These are phyloP conservation scores for Epinephelus fuscoguttatus DNA, from an alignment of 2,113 vertebrate genomes.

Conservation along the genomic window DNA sequence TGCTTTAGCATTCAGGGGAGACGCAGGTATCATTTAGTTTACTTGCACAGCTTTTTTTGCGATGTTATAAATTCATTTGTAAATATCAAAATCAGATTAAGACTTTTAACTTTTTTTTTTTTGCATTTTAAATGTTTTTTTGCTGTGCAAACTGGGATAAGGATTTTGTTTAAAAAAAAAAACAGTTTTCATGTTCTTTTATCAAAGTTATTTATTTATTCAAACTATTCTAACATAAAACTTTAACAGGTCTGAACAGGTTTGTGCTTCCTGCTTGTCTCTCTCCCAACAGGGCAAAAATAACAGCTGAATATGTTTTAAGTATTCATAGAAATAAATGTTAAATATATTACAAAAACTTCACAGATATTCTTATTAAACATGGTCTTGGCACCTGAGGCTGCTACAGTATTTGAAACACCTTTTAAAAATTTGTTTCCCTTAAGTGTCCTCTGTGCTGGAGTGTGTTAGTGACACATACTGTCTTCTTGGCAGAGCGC, in stretches of 20 bases:
- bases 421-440: neutral
- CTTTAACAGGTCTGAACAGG: neutral
- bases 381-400: neutral
- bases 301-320: slow-evolving; percentile 1
- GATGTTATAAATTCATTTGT: no score
- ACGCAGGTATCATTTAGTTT: neutral
- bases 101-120: neutral
- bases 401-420: neutral
- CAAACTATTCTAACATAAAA: no score
- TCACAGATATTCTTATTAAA: neutral
- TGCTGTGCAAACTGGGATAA: neutral
- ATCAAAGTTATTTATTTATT: neutral
- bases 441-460: neutral
- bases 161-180: no score
- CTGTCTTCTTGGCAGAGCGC: neutral
- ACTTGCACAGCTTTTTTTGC: rapidly evolving
- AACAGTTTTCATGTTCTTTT: neutral
- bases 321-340: neutral
- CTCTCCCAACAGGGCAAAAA: neutral
- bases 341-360: neutral
- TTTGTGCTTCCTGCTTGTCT: neutral
- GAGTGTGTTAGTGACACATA: neutral
- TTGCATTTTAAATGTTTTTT: neutral
- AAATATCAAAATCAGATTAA: neutral
- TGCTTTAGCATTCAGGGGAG: neutral